Evolutionary conservation across 2,113 vertebrate species (phyloP), one percentile per base, ranked within the genome.

Genomic region (Tachysurus vachellii): DNA sequence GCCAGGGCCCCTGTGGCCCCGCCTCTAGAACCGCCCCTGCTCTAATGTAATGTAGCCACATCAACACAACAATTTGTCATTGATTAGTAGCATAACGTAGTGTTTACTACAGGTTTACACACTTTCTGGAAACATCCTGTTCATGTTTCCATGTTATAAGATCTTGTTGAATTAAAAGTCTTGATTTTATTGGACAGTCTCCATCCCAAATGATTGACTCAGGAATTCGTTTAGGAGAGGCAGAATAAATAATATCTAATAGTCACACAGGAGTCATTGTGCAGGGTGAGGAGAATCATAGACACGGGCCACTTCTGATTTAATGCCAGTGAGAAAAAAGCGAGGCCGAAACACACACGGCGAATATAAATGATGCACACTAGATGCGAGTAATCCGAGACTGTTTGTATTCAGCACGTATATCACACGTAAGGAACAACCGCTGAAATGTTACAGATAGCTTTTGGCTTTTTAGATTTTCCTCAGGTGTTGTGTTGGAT

Each of bases 161-260:
- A 23, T 47, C 21, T 12, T 68, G 23, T 28, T 1, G 28, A 16
- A 83, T 23, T 14, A 54, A 44, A 61, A 8, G 8, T 44, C 28
- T 61, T 68, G 61, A 71, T 73, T 44, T 42, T 47, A 47, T 44
- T 70, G 31, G 62, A 47, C 53, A 59, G 64, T 14, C 9, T 70
- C 61, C 56, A 82, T 17, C 54, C 16, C 77, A 23, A 1, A 16
- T 82, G 31, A 66, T 36, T 47, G 54, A 73, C 54, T 50, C 57
- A 36, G 80, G 66, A 82, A 36, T 64, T n/a, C 50, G 21, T 54
- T 62, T 54, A 44, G 36, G 61, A 86, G 76, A 73, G 56, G 80
- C 71, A 44, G 71, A 79, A 86, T 89, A 88, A 86, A 88, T 83
- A 83, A 86, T 9, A 61, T 42, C 64, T 59, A 80, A 83, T 84